Evolutionary conservation across 2,888 invertebrate species (phyloP), one percentile per base, ranked within the genome.

Genomic region (Erpobdella octoculata): DNA sequence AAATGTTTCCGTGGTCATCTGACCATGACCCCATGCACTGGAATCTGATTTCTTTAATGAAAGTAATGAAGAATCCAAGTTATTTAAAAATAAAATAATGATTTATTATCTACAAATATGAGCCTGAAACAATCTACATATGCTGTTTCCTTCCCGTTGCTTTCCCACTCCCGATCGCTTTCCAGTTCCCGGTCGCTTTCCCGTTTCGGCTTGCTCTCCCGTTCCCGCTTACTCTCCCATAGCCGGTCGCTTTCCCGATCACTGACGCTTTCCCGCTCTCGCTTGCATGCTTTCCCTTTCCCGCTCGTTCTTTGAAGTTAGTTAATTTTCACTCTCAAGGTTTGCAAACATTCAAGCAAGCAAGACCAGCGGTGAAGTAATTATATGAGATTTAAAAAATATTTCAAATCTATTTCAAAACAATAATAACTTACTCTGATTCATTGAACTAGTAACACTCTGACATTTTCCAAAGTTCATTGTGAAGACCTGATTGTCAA

Each of bases 401-500:
- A 59, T 18, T 18, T 12, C 21, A 59, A 12, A 65, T 18, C 9
- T n/a, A n/a, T n/a, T n/a, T n/a, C 28, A n/a, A n/a, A n/a, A n/a
- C n/a, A n/a, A n/a, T n/a, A 5, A 21, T n/a, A 6, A 71, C 74
- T 66, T 71, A 76, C 76, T 71, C 35, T 37, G n/a, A 46, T 74
- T 76, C 77, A 72, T 31, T 77, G 81, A 80, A 1, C 78, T 77
- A 5, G 76, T 74, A 2, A 82, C 80, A 48, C 77, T 78, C 1
- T 77, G 73, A 81, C 96, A 96, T 78, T 89, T 89, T 76, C 91
- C 90, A 82, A 94, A 96, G 0, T 92, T 92, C 76, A 96, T 93
- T 78, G 92, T 91, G 80, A 96, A 95, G 83, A 95, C 94, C 82
- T 95, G 93, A 85, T 96, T 96, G 68, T 93, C 92, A 76, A 95